These are phyloP conservation scores for Schizothorax lantsangensis DNA, from an alignment of 2,797 vertebrate species.

Conservation along the genomic window DNA sequence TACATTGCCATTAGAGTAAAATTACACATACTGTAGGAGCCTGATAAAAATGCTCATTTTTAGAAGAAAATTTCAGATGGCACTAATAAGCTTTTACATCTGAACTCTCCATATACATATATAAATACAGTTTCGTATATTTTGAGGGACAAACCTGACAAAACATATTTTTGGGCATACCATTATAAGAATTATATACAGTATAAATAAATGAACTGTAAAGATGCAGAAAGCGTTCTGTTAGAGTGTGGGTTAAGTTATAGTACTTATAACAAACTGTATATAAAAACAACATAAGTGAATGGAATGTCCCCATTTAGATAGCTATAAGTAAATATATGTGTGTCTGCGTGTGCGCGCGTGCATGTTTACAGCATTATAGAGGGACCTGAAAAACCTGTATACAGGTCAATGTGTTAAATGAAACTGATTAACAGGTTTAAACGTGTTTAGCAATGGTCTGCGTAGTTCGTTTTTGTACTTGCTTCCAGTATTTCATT, in stretches of 20 bases:
- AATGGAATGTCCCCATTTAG: not conserved
- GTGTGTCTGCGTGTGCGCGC: not conserved
- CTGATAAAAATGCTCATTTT: too few relatives aligned
- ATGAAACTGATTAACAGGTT: not conserved
- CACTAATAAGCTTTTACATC: too few relatives aligned
- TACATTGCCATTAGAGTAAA: too few relatives aligned
- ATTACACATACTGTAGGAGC: too few relatives aligned
- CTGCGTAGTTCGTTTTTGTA: not conserved
- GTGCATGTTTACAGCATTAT: not conserved
- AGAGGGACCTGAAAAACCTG: constrained; percentile 5
- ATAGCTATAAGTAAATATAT: not conserved
- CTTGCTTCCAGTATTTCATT: not conserved
- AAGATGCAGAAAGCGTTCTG: not conserved
- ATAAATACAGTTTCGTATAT: too few relatives aligned
- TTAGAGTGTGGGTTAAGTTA: not conserved
- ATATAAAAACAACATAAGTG: not conserved
- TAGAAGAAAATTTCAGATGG: too few relatives aligned
- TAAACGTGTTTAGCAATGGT: not conserved
- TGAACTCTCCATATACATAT: too few relatives aligned
- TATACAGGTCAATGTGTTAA: not conserved
- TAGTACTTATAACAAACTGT: not conserved
- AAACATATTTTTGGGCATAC: not conserved
- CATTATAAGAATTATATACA: not conserved
- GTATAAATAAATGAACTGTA: not conserved
- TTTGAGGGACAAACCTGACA: too few relatives aligned